Conservation (phyloP, 2,888 invertebrate genomes). For the Hylaea fasciaria region DNA sequence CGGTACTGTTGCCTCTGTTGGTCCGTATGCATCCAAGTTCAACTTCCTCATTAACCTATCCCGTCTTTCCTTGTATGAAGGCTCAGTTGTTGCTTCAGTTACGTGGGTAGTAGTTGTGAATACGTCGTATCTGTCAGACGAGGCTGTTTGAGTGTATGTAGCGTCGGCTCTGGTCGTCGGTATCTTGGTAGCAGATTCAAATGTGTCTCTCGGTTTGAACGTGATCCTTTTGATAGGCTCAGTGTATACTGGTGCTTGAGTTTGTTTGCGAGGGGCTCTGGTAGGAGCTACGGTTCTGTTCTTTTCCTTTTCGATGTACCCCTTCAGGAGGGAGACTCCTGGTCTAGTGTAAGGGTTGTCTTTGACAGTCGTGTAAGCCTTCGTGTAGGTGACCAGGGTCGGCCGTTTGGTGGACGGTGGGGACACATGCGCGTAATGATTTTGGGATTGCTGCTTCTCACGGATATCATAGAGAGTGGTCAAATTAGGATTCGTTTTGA, state of each 20-base stretch:
- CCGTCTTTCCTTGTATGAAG: conserved; percentile 86
- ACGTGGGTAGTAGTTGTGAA: conserved; percentile 57
- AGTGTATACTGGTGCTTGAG: conserved; percentile 59
- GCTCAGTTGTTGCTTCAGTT: conserved; percentile 63
- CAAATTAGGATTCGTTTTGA: conserved; percentile 69
- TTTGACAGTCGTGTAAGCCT: conserved; percentile 65
- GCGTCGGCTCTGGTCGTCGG: conserved; percentile 64
- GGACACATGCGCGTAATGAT: conserved; percentile 50
- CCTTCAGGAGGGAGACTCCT: conserved; percentile 74
- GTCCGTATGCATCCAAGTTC: conserved; percentile 79
- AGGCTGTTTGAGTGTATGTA: conserved; percentile 55
- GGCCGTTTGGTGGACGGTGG: conserved; percentile 64
- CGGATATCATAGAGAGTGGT: conserved; percentile 78
- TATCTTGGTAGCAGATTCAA: conserved; percentile 76
- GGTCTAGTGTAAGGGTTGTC: conserved; percentile 78
- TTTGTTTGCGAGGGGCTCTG: conserved; percentile 54
- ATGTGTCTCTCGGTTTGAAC: conserved; percentile 45
- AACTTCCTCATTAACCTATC: conserved; percentile 89
- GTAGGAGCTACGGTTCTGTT: conserved; percentile 63
- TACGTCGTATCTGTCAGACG: conserved; percentile 61
- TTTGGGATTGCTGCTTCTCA: conserved; percentile 52
- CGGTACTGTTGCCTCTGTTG: conserved; percentile 72
- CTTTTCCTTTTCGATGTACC: conserved; percentile 72
- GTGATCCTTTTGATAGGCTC: conserved; percentile 53
- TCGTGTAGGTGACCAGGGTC: conserved; percentile 75